Base-by-base conservation (phyloP, 1,140 invertebrate species). In the Sycophaga agraensis region DNA sequence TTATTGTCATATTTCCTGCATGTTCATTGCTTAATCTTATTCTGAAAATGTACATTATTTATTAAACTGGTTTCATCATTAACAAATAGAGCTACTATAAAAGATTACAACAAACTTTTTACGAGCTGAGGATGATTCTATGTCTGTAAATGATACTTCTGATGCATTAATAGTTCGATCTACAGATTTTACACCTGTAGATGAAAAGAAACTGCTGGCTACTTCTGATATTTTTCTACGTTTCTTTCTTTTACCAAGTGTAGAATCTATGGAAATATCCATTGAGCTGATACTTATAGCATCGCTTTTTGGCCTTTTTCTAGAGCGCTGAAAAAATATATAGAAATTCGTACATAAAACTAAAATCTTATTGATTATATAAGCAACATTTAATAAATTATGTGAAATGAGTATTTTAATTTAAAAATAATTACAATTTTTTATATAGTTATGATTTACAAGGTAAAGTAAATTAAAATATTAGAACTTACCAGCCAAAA, bases 401-500 rank as follows among this genome's bases (percentile, higher is more conserved):
- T 17, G 45, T 31, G 12, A 45, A 45, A 42, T 7, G 17, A 43
- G 46, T 39, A 31, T 12, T 3, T 24, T 16, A 28, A 34, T 26
- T 35, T 22, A 16, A 37, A 24, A 14, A 1, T 12, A 12, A 56
- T 26, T 21, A 37, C 4, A 40, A 48, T 49, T 21, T 16, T 12
- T 9, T 51, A 28, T n/a, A 45, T 14, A 2, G 54, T 24, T 24
- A 42, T 26, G 24, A 11, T 31, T 7, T n/a, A 3, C 9, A 49
- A 17, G 22, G 12, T 17, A 19, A 48, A 50, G 22, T 5, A 58
- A 48, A 42, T 39, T 5, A 46, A 9, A 40, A 24, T 42, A n/a
- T n/a, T n/a, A n/a, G n/a, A n/a, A 64, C 69, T 75, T 42, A 80
- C 78, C 71, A 78, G 65, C 74, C 77, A 79, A 63, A 80, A 79